Evolutionary conservation across 2,888 invertebrate genomes (phyloP), one percentile per base, ranked within the genome.

Genomic region (Hylaea fasciaria): DNA sequence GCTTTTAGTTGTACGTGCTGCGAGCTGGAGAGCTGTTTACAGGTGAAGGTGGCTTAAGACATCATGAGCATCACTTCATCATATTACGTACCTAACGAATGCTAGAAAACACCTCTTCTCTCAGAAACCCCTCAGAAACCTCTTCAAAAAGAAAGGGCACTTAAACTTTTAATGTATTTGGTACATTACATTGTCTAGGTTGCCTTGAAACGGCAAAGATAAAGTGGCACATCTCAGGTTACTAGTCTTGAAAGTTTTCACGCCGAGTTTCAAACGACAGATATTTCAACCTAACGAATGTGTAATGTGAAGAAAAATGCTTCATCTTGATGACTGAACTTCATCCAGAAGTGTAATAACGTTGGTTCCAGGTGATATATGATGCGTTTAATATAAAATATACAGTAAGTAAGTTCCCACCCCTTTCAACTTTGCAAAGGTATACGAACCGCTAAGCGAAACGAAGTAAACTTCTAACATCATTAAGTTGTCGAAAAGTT

Each of bases 11-110:
- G 83, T 54, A 72, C 76, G 7, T 76, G 69, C 55, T 77, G 66
- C 68, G 85, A 90, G 13, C 77, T 92, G 51, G 86, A 88, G 35
- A 62, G 83, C 50, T 89, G 90, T 66, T 77, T 92, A 46, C 91
- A 91, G 91, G 91, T 91, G 58, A 62, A 58, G 13, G 22, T 29
- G 11, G 9, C 14, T n/a, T 43, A 2, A 17, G 13, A 17, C 32
- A 11, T 48, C n/a, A 14, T 35, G 14, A 5, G 3, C 35, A 11
- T 35, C 35, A 35, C 22, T 3, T 22, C 22, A 22, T 22, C 22
- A 22, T 22, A 22, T 22, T 3, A 22, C 22, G 22, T 22, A 22
- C 22, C 22, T 22, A 22, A n/a, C n/a, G n/a, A n/a, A n/a, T n/a
- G n/a, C n/a, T n/a, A n/a, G n/a, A n/a, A n/a, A n/a, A n/a, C n/a